Conservation (phyloP, 2,797 vertebrate species). For the Streptopelia turtur region DNA sequence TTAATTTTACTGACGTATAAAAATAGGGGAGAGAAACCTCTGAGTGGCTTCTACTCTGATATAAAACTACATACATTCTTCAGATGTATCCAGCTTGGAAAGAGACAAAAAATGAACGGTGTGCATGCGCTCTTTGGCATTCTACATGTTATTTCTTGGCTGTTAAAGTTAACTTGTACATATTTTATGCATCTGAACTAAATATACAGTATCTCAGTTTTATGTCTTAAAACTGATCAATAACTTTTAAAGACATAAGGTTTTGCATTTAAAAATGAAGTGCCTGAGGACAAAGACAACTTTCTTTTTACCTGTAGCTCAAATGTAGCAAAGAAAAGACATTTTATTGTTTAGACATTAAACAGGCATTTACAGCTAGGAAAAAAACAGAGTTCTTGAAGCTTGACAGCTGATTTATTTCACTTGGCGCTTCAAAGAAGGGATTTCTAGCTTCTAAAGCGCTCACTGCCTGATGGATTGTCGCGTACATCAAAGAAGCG, state of each 20-base stretch:
- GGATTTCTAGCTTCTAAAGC: conserved; percentile 56
- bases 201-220: background rate
- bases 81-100: background rate
- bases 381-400: conserved; percentile 15
- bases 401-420: conserved; percentile 68
- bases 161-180: background rate
- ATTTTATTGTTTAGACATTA: conserved; percentile 54
- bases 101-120: background rate
- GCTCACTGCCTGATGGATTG: conserved; percentile 45
- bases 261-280: conserved; percentile 21
- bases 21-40: background rate
- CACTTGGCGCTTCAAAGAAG: conserved; percentile 56
- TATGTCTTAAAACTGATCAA: background rate
- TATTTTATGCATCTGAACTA: background rate
- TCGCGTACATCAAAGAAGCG: conserved; percentile 60
- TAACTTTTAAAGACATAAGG: background rate
- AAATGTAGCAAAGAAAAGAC: background rate
- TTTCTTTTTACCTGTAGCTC: background rate
- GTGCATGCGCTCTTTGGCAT: background rate
- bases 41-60: background rate
- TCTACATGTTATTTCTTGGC: background rate
- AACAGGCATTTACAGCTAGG: conserved; percentile 37
- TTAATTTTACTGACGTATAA: background rate
- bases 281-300: background rate
- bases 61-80: background rate